Percentiles rank a stretch among this genome's conserved stretches.
phyloP scores from a whole-genome alignment of 2,113 vertebrate genomes.

The Ceyx melanurus region DNA sequence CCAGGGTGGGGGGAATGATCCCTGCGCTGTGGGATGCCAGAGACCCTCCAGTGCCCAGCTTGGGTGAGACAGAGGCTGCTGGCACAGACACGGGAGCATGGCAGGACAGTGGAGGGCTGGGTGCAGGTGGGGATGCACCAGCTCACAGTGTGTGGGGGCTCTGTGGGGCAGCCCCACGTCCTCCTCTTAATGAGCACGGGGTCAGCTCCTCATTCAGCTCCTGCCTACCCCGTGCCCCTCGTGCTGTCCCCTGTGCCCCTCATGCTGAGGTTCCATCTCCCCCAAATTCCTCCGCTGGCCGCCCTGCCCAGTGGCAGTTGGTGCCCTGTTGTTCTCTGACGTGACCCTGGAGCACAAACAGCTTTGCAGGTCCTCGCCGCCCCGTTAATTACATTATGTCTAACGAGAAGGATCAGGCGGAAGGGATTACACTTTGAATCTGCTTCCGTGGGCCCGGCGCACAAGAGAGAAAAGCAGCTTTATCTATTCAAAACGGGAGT shows the following conservation, averaged over 20 bases:
- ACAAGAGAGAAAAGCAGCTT: constrained; percentile 28
- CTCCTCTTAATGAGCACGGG: fast-evolving
- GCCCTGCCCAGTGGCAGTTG: background rate
- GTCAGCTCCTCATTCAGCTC: background rate
- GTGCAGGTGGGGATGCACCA: background rate
- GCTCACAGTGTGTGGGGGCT: background rate
- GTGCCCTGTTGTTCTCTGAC: background rate
- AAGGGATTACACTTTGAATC: constrained; percentile 55
- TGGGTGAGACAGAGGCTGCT: background rate
- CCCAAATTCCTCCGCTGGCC: background rate
- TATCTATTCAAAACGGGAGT: background rate
- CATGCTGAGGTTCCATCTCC: background rate
- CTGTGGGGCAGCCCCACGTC: background rate
- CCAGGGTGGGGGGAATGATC: no score
- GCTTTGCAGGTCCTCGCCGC: background rate
- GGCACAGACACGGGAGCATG: background rate
- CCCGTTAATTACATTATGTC: constrained; percentile 44
- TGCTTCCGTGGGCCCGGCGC: background rate
- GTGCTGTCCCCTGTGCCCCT: background rate
- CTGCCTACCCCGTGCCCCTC: background rate
- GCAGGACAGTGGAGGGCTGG: background rate
- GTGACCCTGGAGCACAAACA: constrained; percentile 24
- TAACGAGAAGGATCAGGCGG: constrained; percentile 61
- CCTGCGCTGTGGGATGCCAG: background rate
- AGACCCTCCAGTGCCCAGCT: background rate